phyloP scores from a whole-genome alignment of 2,888 invertebrate genomes.

The Eugnorisma glareosa region DNA sequence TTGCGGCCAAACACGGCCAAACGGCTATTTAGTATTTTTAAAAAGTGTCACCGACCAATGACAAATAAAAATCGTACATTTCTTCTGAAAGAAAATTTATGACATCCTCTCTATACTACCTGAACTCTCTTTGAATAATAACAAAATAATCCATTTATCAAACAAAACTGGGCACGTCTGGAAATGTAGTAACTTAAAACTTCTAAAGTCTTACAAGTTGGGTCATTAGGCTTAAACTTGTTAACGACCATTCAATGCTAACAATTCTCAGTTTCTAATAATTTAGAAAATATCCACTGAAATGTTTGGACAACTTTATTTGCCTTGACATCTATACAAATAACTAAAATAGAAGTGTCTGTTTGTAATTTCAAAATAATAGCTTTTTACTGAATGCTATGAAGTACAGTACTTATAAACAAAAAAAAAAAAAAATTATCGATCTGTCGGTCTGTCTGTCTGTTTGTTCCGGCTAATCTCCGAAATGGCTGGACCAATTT shows the following conservation, averaged over 20 bases:
- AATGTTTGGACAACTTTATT: constrained; percentile 24
- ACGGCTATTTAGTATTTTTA: too few relatives aligned
- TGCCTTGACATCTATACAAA: neutral
- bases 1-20: too few relatives aligned
- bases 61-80: neutral
- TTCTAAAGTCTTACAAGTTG: constrained; percentile 16
- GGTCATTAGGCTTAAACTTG: constrained; percentile 21
- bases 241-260: constrained; percentile 34
- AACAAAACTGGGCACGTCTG: neutral
- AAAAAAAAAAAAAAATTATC: too few relatives aligned
- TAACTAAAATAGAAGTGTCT: too few relatives aligned
- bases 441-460: too few relatives aligned
- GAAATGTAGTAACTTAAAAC: constrained; percentile 1
- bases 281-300: constrained; percentile 18
- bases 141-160: constrained; percentile 15
- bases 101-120: neutral
- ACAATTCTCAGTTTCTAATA: constrained; percentile 9
- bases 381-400: too few relatives aligned
- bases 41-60: too few relatives aligned
- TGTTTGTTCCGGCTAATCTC: too few relatives aligned
- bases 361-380: too few relatives aligned
- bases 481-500: too few relatives aligned
- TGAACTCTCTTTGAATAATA: neutral
- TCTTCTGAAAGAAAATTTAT: neutral
- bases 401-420: too few relatives aligned